Conservation (phyloP, 2,888 invertebrate genomes). For the Zhuqinia jingwanae region DNA sequence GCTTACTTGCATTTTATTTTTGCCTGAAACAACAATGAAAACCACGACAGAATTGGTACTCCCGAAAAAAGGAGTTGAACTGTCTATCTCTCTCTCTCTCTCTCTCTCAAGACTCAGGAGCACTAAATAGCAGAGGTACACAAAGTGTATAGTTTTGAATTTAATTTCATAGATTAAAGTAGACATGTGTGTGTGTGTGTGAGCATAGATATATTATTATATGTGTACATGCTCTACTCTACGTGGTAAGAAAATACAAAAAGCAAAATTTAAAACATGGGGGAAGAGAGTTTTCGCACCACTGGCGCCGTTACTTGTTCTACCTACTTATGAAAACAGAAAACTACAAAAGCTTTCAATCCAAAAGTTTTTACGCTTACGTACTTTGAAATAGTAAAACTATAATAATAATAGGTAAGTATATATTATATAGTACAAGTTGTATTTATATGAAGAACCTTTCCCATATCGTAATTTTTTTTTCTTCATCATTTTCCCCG, state of each 20-base stretch:
- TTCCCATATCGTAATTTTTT: not conserved
- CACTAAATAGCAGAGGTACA: not conserved
- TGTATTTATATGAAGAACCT: not conserved
- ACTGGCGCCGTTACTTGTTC: constrained; percentile 76
- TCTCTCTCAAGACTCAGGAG: no score
- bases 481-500: constrained; percentile 21
- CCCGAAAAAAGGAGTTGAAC: not conserved
- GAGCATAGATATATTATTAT: constrained; percentile 34
- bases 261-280: constrained; percentile 62
- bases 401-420: no score
- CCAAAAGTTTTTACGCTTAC: no score
- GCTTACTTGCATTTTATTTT: not conserved
- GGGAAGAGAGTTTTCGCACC: constrained; percentile 75
- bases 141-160: not conserved
- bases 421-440: not conserved
- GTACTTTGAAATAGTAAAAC: no score
- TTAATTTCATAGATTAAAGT: constrained; percentile 23
- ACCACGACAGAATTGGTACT: not conserved
- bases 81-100: no score
- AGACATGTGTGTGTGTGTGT: constrained; percentile 46
- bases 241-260: constrained; percentile 50
- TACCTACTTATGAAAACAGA: constrained; percentile 62
- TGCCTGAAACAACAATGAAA: constrained; percentile 6
- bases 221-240: constrained; percentile 54
- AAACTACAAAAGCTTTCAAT: not conserved